Evolutionary conservation across 2,113 vertebrate species (phyloP).

Genomic region (Nothobranchius kuhntae): DNA sequence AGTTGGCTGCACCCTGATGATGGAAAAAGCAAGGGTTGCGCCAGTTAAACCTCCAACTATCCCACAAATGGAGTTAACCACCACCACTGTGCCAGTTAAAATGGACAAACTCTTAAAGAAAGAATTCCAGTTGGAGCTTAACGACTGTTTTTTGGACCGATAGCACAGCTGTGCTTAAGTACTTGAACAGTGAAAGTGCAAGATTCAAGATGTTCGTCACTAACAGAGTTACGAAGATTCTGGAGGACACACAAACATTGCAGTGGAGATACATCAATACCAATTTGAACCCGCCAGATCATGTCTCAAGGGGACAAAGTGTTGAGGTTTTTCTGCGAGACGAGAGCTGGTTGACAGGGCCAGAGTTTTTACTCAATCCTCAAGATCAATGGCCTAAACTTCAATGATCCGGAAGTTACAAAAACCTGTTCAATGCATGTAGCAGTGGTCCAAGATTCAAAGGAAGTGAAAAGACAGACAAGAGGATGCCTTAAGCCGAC

Average conservation of each 20-base stretch:
- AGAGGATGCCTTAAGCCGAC: too few species aligned
- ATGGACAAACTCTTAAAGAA: constrained; percentile 45
- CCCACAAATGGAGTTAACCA: constrained; percentile 36
- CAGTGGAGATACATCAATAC: constrained; percentile 13
- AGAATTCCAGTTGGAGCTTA: constrained; percentile 30
- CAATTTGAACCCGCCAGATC: constrained; percentile 12
- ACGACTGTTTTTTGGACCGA: background rate
- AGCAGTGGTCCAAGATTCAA: background rate
- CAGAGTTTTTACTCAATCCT: background rate
- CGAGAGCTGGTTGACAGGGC: background rate
- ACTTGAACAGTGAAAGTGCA: background rate
- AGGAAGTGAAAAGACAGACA: too few species aligned
- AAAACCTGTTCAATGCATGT: background rate
- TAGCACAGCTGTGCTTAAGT: background rate
- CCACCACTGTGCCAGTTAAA: constrained; percentile 20
- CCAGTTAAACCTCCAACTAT: constrained; percentile 23
- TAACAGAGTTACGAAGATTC: background rate
- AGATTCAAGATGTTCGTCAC: constrained; percentile 8
- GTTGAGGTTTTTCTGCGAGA: background rate
- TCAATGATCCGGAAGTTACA: background rate
- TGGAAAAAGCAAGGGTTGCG: constrained; percentile 34
- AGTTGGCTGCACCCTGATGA: background rate
- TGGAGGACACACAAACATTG: background rate
- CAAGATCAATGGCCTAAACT: background rate
- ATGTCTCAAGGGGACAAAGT: background rate